Evolutionary conservation across 2,888 invertebrate genomes (phyloP), one percentile per base, ranked within the genome.

Genomic region (Ichneumoninae sp.): DNA sequence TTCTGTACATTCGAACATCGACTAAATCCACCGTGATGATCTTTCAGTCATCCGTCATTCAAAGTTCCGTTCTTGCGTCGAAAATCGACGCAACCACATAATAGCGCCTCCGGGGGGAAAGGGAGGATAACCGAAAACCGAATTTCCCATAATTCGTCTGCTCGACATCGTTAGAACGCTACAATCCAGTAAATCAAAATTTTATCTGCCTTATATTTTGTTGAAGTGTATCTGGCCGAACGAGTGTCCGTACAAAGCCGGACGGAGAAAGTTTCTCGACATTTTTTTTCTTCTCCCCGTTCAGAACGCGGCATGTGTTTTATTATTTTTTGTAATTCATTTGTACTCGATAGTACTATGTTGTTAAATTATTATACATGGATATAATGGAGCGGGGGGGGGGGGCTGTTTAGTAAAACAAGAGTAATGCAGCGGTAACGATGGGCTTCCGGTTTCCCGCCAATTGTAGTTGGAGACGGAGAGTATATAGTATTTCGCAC

Each of bases 211-310:
- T 10, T 40, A 40, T 10, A 40, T 40, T 40, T 40, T 10, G 2
- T 40, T 2, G 10, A 10, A 40, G 40, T 40, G 10, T 10, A 40
- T 8, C 8, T 3, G 40, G 40, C 10, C 8, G 10, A 40, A 40
- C 10, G 40, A 40, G 10, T 1, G 40, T 40, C 10, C 40, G 10
- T 40, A 40, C 40, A 40, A 40, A 40, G 10, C 16, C 50, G 30
- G 33, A 62, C 2, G 36, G 60, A 66, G 76, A 76, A 68, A 76
- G 76, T 68, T 66, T 22, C 22, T 13, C 26, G 16, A 33, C 22
- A 36, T 22, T 65, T 66, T 52, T 54, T 40, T 57, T 40, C 40
- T 26, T 10, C 10, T 19, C 10, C 8, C 54, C 3, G 19, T 22
- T 10, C 19, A 7, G 19, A 7, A 19, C 22, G 36, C 26, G 40